Percentiles rank a stretch among this genome's conserved stretches.
phyloP scores from a whole-genome alignment of 2,113 vertebrate genomes.

The Delphinapterus leucas region DNA sequence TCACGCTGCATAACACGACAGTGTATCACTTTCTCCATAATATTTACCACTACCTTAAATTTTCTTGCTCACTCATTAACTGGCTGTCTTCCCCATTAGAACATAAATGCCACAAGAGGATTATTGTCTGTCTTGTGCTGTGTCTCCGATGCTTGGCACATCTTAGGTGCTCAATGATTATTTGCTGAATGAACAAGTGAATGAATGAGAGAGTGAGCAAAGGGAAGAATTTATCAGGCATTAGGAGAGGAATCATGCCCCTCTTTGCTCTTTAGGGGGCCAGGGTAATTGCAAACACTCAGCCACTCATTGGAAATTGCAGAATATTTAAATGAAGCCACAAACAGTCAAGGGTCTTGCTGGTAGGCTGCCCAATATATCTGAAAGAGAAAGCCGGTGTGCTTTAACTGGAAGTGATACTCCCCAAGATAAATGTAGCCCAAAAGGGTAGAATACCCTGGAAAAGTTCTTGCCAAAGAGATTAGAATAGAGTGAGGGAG shows the following conservation, averaged over 20 bases:
- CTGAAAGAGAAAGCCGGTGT: not conserved
- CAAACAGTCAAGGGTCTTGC: not conserved
- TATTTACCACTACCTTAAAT: not conserved
- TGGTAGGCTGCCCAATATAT: not conserved
- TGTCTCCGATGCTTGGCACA: not conserved
- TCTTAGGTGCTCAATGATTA: not conserved
- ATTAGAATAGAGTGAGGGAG: conserved; percentile 23
- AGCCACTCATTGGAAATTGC: not conserved
- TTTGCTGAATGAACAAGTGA: not conserved
- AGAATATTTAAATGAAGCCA: not conserved
- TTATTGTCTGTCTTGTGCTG: not conserved
- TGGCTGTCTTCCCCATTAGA: not conserved
- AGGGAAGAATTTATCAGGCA: not conserved
- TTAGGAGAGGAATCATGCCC: not conserved
- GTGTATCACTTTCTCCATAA: not conserved
- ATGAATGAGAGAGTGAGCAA: not conserved
- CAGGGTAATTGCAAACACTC: not conserved
- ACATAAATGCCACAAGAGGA: not conserved
- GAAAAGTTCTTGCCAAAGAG: conserved; percentile 34
- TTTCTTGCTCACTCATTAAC: not conserved
- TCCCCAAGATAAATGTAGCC: not conserved
- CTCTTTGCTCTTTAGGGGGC: not conserved
- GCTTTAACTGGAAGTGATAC: not conserved
- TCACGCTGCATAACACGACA: not conserved
- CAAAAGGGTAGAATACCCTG: not conserved